A percentile compares a stretch with the other conserved stretches of the same genome.
Evolutionary conservation across 2,797 vertebrate species (phyloP).

Genomic region (Acridotheres tristis): DNA sequence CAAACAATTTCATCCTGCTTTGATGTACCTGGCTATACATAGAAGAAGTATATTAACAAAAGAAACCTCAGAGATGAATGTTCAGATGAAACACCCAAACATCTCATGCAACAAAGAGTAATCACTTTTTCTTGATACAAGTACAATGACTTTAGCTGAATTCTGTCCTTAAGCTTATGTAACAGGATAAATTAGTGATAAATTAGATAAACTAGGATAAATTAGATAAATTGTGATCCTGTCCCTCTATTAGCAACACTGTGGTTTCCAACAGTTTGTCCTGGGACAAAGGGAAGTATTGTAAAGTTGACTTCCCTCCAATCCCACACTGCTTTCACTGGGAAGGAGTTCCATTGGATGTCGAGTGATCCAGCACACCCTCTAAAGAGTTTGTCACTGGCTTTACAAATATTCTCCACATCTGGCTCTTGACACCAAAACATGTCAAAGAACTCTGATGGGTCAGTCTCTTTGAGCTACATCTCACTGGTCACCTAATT

Average conservation of each 20-base stretch:
- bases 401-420: not conserved
- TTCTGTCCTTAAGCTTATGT: not conserved
- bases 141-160: not conserved
- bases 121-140: not conserved
- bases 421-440: not conserved
- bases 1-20: not conserved
- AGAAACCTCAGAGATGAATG: not conserved
- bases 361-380: not conserved
- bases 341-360: not conserved
- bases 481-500: not conserved
- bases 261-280: not conserved
- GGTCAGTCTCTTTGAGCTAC: not conserved
- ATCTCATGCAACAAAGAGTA: not conserved
- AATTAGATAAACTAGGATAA: too few species aligned
- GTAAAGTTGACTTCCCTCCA: not conserved
- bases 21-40: not conserved
- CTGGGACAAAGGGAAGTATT: not conserved
- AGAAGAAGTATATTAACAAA: not conserved
- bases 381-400: not conserved
- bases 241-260: not conserved
- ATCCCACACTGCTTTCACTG: not conserved
- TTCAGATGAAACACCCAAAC: not conserved
- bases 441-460: not conserved
- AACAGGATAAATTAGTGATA: not conserved
- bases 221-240: not conserved